Evolutionary conservation across 1,140 invertebrate genomes (phyloP).

Genomic region (Pseudomyrmex sp.): DNA sequence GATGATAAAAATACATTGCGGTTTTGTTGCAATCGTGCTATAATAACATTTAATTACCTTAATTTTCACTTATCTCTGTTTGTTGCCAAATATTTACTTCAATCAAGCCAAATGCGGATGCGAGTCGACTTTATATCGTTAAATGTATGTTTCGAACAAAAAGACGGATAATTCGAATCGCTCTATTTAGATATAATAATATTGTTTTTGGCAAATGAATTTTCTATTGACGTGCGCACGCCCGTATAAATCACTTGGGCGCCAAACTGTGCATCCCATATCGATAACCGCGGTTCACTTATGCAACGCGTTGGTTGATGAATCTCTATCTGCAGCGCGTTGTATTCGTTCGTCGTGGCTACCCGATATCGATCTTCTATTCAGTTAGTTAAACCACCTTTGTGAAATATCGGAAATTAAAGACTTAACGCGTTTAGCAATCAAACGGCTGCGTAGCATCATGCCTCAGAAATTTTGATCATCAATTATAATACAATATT

Average conservation of each 20-base stretch:
- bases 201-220: constrained; percentile 60
- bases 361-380: constrained; percentile 37
- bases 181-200: constrained; percentile 57
- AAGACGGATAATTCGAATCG: constrained; percentile 44
- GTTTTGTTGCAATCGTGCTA: not conserved
- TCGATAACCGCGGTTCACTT: constrained; percentile 57
- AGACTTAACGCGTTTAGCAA: constrained; percentile 2
- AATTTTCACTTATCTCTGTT: constrained; percentile 35
- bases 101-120: not conserved
- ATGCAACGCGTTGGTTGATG: constrained; percentile 49
- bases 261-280: constrained; percentile 51
- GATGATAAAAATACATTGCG: constrained; percentile 24
- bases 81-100: constrained; percentile 13
- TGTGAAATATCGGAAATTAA: constrained; percentile 45
- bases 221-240: constrained; percentile 34
- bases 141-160: constrained; percentile 22
- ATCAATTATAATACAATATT: not conserved
- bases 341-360: constrained; percentile 47
- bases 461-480: constrained; percentile 5
- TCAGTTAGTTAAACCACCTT: constrained; percentile 21
- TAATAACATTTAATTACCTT: constrained; percentile 31
- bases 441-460: not conserved
- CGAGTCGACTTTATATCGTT: constrained; percentile 8
- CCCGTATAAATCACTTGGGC: constrained; percentile 51
- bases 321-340: constrained; percentile 32